These are phyloP conservation scores for Eolophus roseicapilla DNA, from an alignment of 2,113 vertebrate genomes.

Conservation along the genomic window DNA sequence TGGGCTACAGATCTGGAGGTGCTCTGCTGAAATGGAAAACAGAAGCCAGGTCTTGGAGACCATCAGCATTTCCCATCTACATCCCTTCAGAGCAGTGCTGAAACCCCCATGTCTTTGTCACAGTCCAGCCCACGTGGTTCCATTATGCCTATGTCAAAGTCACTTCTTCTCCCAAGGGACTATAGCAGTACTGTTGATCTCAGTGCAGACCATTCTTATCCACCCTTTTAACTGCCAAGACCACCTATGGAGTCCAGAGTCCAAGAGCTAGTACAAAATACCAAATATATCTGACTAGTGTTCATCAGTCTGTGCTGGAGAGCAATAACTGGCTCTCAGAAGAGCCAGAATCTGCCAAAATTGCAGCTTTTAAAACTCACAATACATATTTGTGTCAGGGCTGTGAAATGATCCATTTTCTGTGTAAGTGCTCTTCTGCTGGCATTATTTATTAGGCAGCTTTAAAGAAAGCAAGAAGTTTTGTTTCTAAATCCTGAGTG, in stretches of 20 bases:
- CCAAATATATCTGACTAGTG: slow-evolving; percentile 5
- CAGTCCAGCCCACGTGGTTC: background rate
- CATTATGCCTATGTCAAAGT: background rate
- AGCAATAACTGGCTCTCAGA: slow-evolving; percentile 19
- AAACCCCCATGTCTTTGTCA: accelerated
- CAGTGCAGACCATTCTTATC: background rate
- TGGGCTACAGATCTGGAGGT: background rate
- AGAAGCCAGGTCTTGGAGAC: background rate
- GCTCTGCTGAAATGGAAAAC: background rate
- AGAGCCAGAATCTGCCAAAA: slow-evolving; percentile 20
- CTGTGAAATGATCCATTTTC: background rate
- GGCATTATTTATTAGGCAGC: background rate
- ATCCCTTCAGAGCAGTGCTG: background rate
- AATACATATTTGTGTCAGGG: slow-evolving; percentile 24
- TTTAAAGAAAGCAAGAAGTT: background rate
- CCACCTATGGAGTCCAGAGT: slow-evolving; percentile 21
- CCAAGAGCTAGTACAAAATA: background rate
- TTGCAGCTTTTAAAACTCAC: slow-evolving; percentile 12
- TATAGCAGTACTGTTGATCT: background rate
- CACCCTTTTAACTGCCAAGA: background rate
- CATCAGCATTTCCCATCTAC: background rate
- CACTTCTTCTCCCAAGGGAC: background rate
- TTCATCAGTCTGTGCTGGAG: background rate
- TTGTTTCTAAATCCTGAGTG: slow-evolving; percentile 9
- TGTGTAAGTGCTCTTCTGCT: background rate